phyloP scores from a whole-genome alignment of 2,113 vertebrate species.

The Channa argus region DNA sequence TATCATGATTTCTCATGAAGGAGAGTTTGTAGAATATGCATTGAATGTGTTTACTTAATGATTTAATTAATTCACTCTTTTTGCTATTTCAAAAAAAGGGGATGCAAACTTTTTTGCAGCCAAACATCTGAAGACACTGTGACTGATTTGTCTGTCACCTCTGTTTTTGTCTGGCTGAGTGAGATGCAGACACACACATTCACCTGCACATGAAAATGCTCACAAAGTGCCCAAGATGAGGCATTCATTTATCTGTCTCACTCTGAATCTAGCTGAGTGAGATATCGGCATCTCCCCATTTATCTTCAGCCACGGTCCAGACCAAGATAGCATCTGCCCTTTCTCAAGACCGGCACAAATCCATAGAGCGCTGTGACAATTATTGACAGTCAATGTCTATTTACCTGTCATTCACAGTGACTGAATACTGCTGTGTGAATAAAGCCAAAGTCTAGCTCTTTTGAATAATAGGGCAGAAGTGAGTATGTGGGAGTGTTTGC shows the following conservation, averaged over 20 bases:
- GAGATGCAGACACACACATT: constrained; percentile 16
- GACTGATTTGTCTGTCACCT: constrained; percentile 11
- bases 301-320: constrained; percentile 47
- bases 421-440: constrained; percentile 63
- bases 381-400: constrained; percentile 75
- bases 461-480: constrained; percentile 31
- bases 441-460: constrained; percentile 40
- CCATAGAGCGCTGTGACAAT: constrained; percentile 66
- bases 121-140: neutral
- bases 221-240: constrained; percentile 28
- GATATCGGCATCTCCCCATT: constrained; percentile 63
- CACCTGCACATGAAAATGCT: neutral
- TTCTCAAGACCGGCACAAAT: constrained; percentile 60
- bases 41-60: too few species aligned
- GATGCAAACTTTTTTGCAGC: too few species aligned
- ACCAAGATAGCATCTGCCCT: constrained; percentile 77
- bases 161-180: constrained; percentile 8
- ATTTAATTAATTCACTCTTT: too few species aligned
- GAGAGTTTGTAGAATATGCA: too few species aligned
- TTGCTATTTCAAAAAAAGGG: too few species aligned
- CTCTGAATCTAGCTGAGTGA: constrained; percentile 37
- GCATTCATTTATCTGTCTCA: constrained; percentile 33
- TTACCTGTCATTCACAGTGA: constrained; percentile 74
- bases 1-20: too few species aligned
- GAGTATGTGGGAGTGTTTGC: neutral